Base-by-base conservation (phyloP, 1,140 invertebrate species). In the Telenomus remus region DNA sequence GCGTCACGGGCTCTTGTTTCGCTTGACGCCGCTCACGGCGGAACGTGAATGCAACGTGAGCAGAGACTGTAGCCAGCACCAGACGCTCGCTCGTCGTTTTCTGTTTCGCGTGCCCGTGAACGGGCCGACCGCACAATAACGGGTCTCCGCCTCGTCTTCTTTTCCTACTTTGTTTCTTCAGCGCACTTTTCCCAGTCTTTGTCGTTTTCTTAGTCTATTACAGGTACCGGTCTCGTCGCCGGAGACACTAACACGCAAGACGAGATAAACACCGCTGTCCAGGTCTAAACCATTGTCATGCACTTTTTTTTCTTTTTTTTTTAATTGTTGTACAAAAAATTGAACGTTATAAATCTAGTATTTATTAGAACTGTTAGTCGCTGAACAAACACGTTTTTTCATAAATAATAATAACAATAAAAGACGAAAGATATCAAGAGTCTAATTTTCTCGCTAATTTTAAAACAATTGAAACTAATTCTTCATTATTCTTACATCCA, bases 131-230 rank as follows among this genome's bases (percentile, higher is more conserved):
- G 42, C 49, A 37, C 61, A 55, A 64, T 64, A 64, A 64, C 61
- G 61, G 61, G 42, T 63, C 60, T 60, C 35, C 57, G 37, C 57
- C 57, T 51, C 59, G 59, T 61, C 59, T 53, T 63, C 59, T 43
- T 63, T 63, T 63, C 60, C 60, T 53, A 63, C 60, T 60, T 60
- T 16, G 14, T 27, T 33, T 50, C 48, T 33, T 50, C 19, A 34
- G 35, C 34, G 50, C 8, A 44, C 12, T 14, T 11, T 11, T 44
- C 43, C 37, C 43, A 44, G 11, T 12, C 19, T 27, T 27, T 6
- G 19, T 27, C 19, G 19, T 27, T 27, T 27, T 27, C 19, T 27
- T 27, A 27, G 19, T 27, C 19, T 27, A 27, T 27, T 27, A 15
- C 47, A 27, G 47, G 19, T 49, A 49, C 47, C 47, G 47, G 47